phyloP scores from a whole-genome alignment of 2,797 vertebrate species.

The Melanotaenia nigrans region DNA sequence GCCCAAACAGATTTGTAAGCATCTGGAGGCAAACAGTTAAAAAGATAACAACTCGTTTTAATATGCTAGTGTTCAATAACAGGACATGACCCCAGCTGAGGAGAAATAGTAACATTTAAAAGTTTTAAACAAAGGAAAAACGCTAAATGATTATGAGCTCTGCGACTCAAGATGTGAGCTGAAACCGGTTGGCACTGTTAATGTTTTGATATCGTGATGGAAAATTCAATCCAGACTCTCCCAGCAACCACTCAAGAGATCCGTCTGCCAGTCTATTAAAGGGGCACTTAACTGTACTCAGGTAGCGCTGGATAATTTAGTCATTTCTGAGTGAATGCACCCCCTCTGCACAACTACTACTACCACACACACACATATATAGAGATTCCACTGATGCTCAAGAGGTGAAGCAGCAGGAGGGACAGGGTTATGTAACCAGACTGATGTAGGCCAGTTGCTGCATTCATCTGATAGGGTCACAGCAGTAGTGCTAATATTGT shows the following conservation, averaged over 20 bases:
- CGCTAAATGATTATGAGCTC: background rate
- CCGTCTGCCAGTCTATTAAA: constrained; percentile 8
- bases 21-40: background rate
- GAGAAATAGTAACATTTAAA: background rate
- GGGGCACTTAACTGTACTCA: constrained; percentile 8
- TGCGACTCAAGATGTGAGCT: constrained; percentile 3
- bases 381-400: constrained; percentile 44
- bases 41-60: background rate
- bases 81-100: background rate
- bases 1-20: background rate
- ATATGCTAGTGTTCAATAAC: background rate
- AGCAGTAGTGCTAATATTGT: constrained; percentile 48
- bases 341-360: background rate
- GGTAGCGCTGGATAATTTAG: constrained; percentile 21
- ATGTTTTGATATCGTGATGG: constrained; percentile 21
- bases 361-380: background rate
- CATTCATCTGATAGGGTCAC: constrained; percentile 56
- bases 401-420: constrained; percentile 29
- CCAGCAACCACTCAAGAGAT: constrained; percentile 1
- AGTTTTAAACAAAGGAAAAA: background rate
- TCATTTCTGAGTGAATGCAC: constrained; percentile 15
- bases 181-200: constrained; percentile 12
- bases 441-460: constrained; percentile 65
- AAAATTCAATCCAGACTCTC: constrained; percentile 15
- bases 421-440: constrained; percentile 54